Evolutionary conservation across 2,113 vertebrate genomes (phyloP), one percentile per base, ranked within the genome.

Genomic region (Xenopus laevis): DNA sequence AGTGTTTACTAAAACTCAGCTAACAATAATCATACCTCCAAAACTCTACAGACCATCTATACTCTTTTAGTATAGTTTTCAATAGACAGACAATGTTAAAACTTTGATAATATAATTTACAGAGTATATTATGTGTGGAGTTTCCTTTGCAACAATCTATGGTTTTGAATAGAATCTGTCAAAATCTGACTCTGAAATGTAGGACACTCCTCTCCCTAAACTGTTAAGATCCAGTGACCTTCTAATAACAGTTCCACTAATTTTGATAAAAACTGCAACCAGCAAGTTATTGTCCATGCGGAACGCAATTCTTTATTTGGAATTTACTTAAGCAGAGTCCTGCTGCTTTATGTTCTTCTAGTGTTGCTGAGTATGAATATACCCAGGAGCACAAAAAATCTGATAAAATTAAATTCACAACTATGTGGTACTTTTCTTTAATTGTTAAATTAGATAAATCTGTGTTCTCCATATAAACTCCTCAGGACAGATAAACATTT

Each of bases 381-480:
- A 71, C 75, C 70, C 46, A 10, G 71, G 62, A 80, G 65, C 61
- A 61, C 23, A 61, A 72, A 78, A 78, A 85, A 76, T 68, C 40
- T 68, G 72, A 80, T 76, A 65, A 79, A 74, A 72, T 78, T 79
- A 79, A 64, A 79, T 83, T 77, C 61, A 78, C 60, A 75, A 20
- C 78, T 75, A 82, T 80, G 79, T 72, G 23, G 33, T 79, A 58
- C 47, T 79, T 74, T 79, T 27, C 23, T 27, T 27, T 73, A 78
- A 58, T 27, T 69, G 75, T 71, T 79, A 77, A 61, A 83, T 78
- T 80, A 81, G 71, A 81, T 66, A 78, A 79, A 83, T 82, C 79
- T 82, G 47, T 78, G 65, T 52, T 74, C 62, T 79, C 46, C 9
- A 77, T 78, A 82, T 78, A 81, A 82, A 85, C 80, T 66, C 76